These are phyloP conservation scores for Arothron firmamentum DNA, from an alignment of 2,113 vertebrate genomes.

Conservation along the genomic window DNA sequence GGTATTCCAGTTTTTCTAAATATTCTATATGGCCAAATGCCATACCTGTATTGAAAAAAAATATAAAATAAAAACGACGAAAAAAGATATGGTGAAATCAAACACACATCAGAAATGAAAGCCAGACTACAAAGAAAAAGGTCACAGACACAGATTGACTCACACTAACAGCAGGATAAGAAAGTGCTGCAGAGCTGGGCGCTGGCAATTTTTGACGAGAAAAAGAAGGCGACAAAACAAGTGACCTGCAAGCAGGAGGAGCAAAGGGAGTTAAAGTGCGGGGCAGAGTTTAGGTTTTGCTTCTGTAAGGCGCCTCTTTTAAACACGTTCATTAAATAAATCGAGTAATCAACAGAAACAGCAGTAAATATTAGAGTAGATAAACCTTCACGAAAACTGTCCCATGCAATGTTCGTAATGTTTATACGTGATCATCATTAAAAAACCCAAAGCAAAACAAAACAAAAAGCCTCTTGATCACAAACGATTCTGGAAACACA, in stretches of 20 bases:
- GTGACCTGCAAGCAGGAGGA: no score
- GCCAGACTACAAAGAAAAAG: not conserved
- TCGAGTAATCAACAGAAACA: no score
- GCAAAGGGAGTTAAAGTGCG: no score
- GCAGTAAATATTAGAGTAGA: no score
- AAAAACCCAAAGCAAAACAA: no score
- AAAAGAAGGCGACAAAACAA: not conserved
- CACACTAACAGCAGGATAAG: conserved; percentile 54
- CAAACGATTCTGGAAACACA: not conserved
- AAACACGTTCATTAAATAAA: no score
- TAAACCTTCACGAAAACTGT: no score
- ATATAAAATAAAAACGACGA: no score
- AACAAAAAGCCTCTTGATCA: not conserved
- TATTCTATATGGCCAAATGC: conserved; percentile 67
- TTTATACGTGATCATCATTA: no score
- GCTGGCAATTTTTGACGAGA: accelerated
- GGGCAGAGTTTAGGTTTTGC: no score
- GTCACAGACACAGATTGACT: conserved; percentile 12
- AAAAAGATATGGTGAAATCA: not conserved
- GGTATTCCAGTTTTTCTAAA: conserved; percentile 80
- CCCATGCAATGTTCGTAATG: no score
- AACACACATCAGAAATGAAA: not conserved
- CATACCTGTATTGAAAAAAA: conserved; percentile 70
- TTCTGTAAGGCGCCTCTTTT: no score
- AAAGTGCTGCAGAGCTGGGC: not conserved